Percentiles rank a stretch among this genome's conserved stretches.
Conservation (phyloP, 2,797 vertebrate genomes). For the Enteromius viviparus region DNA sequence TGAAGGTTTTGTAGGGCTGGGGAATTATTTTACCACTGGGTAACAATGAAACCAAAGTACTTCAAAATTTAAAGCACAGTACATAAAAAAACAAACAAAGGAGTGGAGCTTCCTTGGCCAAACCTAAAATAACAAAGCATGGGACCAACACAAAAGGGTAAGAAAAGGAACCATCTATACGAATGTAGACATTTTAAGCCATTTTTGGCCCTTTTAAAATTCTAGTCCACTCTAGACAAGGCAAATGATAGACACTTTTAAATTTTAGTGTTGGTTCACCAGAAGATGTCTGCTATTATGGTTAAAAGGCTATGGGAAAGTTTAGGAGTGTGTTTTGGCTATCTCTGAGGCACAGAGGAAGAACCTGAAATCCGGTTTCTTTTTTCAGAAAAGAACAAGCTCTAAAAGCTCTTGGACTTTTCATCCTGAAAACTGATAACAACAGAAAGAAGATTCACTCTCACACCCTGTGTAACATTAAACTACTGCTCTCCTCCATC, state of each 20-base stretch:
- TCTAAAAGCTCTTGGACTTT: constrained; percentile 2
- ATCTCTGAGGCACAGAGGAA: constrained; percentile 1
- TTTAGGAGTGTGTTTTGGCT: not conserved
- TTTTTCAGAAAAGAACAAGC: not conserved
- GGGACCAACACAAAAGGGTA: not conserved
- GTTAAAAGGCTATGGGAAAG: constrained; percentile 7
- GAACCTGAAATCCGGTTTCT: not conserved
- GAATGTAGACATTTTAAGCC: not conserved
- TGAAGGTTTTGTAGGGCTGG: not conserved
- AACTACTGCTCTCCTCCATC: constrained; percentile 1
- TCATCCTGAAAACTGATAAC: not conserved
- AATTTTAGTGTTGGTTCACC: not conserved
- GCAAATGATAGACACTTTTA: not conserved
- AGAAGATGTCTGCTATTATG: not conserved
- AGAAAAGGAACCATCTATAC: constrained; percentile 3
- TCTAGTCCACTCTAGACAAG: not conserved
- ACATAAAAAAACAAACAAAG: not conserved
- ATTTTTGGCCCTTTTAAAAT: not conserved
- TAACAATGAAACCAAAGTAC: not conserved
- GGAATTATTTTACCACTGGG: not conserved
- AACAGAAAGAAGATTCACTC: not conserved
- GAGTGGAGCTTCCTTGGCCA: constrained; percentile 4
- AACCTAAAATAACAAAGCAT: not conserved
- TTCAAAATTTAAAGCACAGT: not conserved
- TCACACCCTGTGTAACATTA: not conserved